phyloP scores from a whole-genome alignment of 2,113 vertebrate genomes.

The Carassius auratus region DNA sequence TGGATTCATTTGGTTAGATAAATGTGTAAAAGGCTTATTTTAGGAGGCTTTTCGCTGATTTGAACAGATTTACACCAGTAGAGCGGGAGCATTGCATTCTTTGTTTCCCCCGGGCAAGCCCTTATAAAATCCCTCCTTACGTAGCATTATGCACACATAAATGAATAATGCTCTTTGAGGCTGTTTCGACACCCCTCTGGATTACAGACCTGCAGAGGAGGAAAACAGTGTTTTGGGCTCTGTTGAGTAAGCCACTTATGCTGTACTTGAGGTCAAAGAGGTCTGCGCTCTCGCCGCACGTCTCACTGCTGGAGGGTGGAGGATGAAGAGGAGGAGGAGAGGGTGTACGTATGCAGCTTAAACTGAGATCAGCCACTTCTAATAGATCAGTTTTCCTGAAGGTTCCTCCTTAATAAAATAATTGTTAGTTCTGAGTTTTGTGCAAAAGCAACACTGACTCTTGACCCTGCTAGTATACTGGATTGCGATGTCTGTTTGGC shows the following conservation, averaged over 20 bases:
- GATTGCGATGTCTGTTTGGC: no score
- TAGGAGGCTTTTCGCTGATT: conserved; percentile 34
- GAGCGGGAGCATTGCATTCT: conserved; percentile 59
- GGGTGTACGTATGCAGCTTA: neutral
- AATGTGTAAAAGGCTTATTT: conserved; percentile 38
- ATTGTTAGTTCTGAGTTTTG: no score
- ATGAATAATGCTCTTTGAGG: conserved; percentile 86
- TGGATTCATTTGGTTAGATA: conserved; percentile 33
- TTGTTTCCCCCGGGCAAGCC: conserved; percentile 66
- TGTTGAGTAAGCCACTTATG: conserved; percentile 40
- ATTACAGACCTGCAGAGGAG: conserved; percentile 43
- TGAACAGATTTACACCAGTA: conserved; percentile 28
- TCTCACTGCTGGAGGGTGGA: neutral
- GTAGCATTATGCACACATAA: conserved; percentile 75
- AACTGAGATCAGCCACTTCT: neutral
- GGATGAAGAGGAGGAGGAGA: conserved; percentile 1
- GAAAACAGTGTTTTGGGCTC: conserved; percentile 42
- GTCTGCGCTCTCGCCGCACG: neutral
- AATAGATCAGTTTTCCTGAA: neutral
- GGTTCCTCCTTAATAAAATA: neutral
- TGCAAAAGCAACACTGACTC: no score
- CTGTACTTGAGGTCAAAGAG: conserved; percentile 43
- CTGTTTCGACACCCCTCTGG: conserved; percentile 55
- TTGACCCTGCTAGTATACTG: neutral
- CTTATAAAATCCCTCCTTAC: conserved; percentile 63